phyloP scores from a whole-genome alignment of 1,140 invertebrate genomes.

The Plodia interpunctella region DNA sequence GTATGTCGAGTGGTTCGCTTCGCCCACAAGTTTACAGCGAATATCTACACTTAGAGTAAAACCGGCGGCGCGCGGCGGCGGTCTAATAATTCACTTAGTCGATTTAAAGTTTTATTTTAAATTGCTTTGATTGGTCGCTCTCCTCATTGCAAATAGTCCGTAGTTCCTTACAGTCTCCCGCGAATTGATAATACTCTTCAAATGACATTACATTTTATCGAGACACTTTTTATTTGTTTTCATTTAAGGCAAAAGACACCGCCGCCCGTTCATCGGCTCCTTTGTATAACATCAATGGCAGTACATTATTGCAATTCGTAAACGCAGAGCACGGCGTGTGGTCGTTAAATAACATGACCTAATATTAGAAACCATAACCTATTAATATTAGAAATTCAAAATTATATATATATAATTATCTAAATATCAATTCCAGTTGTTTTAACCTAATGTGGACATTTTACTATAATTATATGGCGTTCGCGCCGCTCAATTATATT shows the following conservation, averaged over 20 bases:
- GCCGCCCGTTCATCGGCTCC: neutral
- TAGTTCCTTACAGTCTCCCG: no score
- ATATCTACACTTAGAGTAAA: neutral
- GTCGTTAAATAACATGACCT: slow-evolving; percentile 17
- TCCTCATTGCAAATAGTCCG: no score
- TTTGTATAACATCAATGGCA: slow-evolving; percentile 20
- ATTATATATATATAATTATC: no score
- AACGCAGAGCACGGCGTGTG: slow-evolving; percentile 5
- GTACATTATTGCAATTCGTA: slow-evolving; percentile 31
- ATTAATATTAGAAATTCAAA: slow-evolving; percentile 28
- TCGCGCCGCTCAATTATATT: neutral
- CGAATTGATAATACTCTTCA: no score
- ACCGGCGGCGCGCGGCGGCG: neutral
- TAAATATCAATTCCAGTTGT: slow-evolving; percentile 49
- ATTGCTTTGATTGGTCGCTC: no score
- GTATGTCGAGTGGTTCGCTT: slow-evolving; percentile 2
- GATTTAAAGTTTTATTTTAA: no score
- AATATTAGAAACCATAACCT: no score
- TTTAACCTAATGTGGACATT: slow-evolving; percentile 39
- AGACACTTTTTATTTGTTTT: no score
- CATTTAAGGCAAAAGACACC: neutral
- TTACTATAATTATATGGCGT: slow-evolving; percentile 15
- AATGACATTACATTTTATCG: no score
- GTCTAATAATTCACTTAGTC: no score
- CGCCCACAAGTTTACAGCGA: neutral